Conservation (phyloP, 1,140 invertebrate genomes). For the Nasonia vitripennis region DNA sequence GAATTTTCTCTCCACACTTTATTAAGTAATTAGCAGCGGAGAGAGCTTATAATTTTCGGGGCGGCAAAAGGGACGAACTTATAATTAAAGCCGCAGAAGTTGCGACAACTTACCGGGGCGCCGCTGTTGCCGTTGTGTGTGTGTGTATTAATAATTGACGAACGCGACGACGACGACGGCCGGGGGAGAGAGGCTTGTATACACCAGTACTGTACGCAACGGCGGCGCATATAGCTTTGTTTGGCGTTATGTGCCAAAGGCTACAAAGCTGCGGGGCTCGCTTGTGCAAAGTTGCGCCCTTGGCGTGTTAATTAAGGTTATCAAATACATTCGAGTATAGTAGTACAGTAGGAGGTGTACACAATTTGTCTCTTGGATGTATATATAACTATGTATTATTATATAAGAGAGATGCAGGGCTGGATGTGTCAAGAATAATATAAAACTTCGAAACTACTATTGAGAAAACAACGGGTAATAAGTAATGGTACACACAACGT, state of each 20-base stretch:
- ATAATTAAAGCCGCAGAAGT: not conserved
- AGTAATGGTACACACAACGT: not conserved
- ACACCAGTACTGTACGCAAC: no score
- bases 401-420: no score
- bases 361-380: no score
- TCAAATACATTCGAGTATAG: not conserved
- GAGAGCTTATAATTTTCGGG: not conserved
- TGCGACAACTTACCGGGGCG: not conserved
- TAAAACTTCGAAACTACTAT: not conserved
- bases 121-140: not conserved
- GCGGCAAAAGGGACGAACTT: not conserved
- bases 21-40: not conserved
- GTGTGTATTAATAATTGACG: constrained; percentile 4
- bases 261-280: not conserved
- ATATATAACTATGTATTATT: no score
- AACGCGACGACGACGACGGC: not conserved
- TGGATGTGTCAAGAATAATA: not conserved
- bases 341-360: no score
- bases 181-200: no score
- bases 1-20: not conserved
- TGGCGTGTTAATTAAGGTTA: not conserved
- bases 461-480: not conserved
- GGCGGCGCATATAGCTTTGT: not conserved
- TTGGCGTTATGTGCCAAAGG: not conserved
- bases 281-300: not conserved